Base-by-base conservation (phyloP, 2,888 invertebrate species). In the Zygothrica quintamaculata region DNA sequence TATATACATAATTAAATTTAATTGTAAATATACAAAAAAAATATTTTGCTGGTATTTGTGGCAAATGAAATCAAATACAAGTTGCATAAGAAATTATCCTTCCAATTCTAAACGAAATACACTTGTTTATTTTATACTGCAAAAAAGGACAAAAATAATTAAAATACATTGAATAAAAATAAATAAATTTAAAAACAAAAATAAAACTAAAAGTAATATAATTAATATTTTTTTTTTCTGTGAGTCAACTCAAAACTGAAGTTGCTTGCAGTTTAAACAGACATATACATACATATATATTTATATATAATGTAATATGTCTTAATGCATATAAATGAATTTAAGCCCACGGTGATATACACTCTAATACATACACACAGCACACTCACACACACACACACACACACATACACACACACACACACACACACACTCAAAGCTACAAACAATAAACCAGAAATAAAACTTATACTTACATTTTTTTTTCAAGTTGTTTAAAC, bases 261-360 rank as follows among this genome's bases (percentile, higher is more conserved):
- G 58, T 46, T 43, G 16, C 33, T 29, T 34, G 31, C 13, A 43
- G 18, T 12, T 57, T 42, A 59, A 7, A 26, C 55, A 68, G 48
- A 53, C n/a, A 74, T 50, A 57, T 42, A 44, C 33, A 34, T 33
- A n/a, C 48, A 52, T 39, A 57, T 12, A 34, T n/a, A n/a, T n/a
- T n/a, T n/a, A n/a, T n/a, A n/a, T n/a, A 9, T 11, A 9, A 51
- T 64, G 46, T 68, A 34, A 26, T 33, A 53, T 47, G 51, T 57
- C 62, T 62, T 53, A 47, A 65, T 58, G 60, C 71, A 75, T 75
- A 77, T 44, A 56, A 76, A 65, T 61, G 76, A 79, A 79, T 79
- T 79, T 79, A 79, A 79, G 74, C 74, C 80, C 77, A 79, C 50
- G 74, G 77, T 77, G 77, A 77, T 77, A 77, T 73, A 67, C 74